These are phyloP conservation scores for Scatophagus argus DNA, from an alignment of 2,113 vertebrate genomes.

Conservation along the genomic window DNA sequence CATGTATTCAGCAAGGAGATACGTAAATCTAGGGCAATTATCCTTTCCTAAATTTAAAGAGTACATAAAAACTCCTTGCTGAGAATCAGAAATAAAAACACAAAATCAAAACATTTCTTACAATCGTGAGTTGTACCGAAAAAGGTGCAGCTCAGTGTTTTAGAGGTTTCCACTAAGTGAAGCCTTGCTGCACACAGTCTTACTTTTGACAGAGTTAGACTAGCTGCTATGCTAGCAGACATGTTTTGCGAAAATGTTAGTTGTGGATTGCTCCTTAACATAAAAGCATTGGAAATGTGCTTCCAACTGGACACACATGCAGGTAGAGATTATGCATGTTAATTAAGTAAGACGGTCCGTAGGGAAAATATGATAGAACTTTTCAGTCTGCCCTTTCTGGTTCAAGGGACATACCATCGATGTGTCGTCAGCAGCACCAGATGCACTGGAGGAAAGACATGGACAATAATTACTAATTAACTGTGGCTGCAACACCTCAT, in stretches of 20 bases:
- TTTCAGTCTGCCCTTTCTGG: neutral
- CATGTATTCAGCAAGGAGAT: neutral
- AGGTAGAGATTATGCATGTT: neutral
- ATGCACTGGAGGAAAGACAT: neutral
- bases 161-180: neutral
- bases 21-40: neutral
- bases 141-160: neutral
- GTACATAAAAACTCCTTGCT: neutral
- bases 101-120: neutral
- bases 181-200: neutral
- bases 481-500: neutral
- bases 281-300: neutral
- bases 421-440: neutral
- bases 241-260: neutral
- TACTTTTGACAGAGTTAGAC: neutral
- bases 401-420: neutral
- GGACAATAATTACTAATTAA: neutral
- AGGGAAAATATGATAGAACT: too few species aligned
- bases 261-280: neutral
- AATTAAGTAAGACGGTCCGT: too few species aligned
- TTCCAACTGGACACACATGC: neutral
- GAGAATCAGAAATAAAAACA: neutral
- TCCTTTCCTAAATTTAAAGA: neutral
- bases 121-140: neutral
- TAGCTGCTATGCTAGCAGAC: neutral